Evolutionary conservation across 2,888 invertebrate genomes (phyloP), one percentile per base, ranked within the genome.

Genomic region (Metallyticus violacea): DNA sequence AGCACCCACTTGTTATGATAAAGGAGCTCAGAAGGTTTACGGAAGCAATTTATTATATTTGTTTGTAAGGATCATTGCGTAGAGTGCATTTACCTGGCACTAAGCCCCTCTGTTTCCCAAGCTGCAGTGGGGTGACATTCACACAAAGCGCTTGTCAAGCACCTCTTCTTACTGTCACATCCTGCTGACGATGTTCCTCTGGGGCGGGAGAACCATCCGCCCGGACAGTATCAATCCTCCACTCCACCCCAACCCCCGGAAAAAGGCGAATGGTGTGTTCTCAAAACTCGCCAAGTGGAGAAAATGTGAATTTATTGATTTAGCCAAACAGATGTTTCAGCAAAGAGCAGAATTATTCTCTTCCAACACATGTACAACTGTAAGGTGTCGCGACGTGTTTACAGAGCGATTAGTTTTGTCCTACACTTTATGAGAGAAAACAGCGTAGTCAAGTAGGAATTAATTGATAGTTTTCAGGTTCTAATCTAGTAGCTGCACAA

Each of bases 251-350:
- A n/a, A n/a, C n/a, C 9, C 40, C 40, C 9, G 40, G 40, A 22
- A 62, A 62, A 62, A 62, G 40, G 40, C 40, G 40, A 62, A 62
- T 62, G 40, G 15, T 62, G 15, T 62, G 40, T 62, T 62, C 85
- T 85, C 77, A 62, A 85, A 27, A 26, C 85, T 29, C 85, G 62
- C 30, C 85, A 85, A 40, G 79, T 80, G 85, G 77, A 77, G 26
- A 29, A 85, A 85, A 85, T 79, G 30, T 28, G 85, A 78, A 85
- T 79, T 77, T 85, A 85, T 85, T 85, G 85, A 85, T 85, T 85
- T 28, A 40, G 27, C 62, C 15, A 30, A 62, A 22, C 40, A 62
- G 40, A 62, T 62, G 40, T 62, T 62, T 62, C 15, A 62, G 40
- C 15, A 62, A 62, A 62, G 40, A 9, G 40, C 40, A 62, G 40